A percentile compares a stretch with the other conserved stretches of the same genome.
Evolutionary conservation across 2,888 invertebrate species (phyloP).

Genomic region (Chorisops tibialis): DNA sequence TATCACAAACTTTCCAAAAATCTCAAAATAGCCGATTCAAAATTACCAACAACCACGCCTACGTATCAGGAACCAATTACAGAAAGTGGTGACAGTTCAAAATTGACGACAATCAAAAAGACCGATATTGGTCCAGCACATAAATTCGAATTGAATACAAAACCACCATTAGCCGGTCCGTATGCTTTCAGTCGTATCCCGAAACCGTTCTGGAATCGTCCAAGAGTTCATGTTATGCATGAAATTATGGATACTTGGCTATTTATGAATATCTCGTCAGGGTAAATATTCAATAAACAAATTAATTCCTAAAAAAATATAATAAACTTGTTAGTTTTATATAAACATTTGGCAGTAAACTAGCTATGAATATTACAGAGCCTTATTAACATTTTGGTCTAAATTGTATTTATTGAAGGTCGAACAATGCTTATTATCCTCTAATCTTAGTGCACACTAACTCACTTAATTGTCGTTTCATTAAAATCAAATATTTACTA

Average conservation of each 20-base stretch:
- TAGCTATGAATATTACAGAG: no score
- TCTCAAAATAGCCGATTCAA: constrained; percentile 33
- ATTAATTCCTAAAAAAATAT: not conserved
- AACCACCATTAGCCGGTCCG: constrained; percentile 82
- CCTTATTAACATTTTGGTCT: no score
- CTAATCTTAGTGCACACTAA: no score
- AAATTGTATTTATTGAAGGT: no score
- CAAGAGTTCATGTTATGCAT: constrained; percentile 73
- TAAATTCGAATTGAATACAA: constrained; percentile 59
- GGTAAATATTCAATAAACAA: constrained; percentile 54
- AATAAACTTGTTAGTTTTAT: not conserved
- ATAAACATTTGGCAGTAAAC: no score
- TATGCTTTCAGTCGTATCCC: constrained; percentile 88
- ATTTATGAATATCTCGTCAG: constrained; percentile 76
- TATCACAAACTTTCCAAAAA: no score
- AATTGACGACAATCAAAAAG: constrained; percentile 47
- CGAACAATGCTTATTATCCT: no score
- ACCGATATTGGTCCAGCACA: constrained; percentile 52
- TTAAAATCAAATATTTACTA: no score
- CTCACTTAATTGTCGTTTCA: no score
- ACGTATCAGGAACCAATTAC: constrained; percentile 18
- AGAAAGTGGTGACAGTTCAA: constrained; percentile 42
- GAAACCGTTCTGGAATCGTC: constrained; percentile 73
- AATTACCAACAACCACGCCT: constrained; percentile 32
- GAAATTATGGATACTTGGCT: constrained; percentile 77